Percentiles rank a stretch among this genome's conserved stretches.
Conservation (phyloP, 2,888 invertebrate genomes). For the Caenorhabditis sp. region DNA sequence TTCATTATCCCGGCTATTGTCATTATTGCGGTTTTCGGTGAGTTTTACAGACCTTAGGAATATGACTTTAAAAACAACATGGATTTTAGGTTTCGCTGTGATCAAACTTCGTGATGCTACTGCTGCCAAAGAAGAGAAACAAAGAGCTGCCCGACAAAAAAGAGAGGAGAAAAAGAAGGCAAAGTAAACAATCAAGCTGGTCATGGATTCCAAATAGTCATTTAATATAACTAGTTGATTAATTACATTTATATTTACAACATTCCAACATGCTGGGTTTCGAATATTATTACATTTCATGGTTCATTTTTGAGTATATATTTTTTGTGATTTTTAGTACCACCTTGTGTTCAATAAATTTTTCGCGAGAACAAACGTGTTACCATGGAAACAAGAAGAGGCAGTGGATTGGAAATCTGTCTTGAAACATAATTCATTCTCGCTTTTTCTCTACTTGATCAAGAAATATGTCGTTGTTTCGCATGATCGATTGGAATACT, state of each 20-base stretch:
- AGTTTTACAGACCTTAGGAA: conserved; percentile 9
- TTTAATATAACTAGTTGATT: neutral
- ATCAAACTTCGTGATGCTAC: conserved; percentile 28
- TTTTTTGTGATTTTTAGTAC: too few species aligned
- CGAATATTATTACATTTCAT: neutral
- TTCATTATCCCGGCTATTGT: conserved; percentile 86
- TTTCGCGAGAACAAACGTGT: neutral
- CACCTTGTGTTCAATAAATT: too few species aligned
- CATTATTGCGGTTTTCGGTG: conserved; percentile 82
- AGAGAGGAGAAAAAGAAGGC: conserved; percentile 39
- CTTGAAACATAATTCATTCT: neutral
- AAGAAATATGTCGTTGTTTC: conserved; percentile 34
- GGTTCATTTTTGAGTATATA: neutral
- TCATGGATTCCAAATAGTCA: neutral
- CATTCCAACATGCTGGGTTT: conserved; percentile 2
- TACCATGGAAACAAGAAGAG: conserved; percentile 6
- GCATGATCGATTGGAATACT: conserved; percentile 33
- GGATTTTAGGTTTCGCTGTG: conserved; percentile 29
- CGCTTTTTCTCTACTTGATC: neutral
- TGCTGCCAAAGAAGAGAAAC: conserved; percentile 20
- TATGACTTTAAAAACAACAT: neutral
- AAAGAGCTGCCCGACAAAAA: conserved; percentile 13
- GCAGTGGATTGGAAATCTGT: neutral
- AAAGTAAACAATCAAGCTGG: conserved; percentile 21
- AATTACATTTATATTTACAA: neutral